Percentiles rank a stretch among this genome's conserved stretches.
phyloP scores from a whole-genome alignment of 2,113 vertebrate genomes.

The Ovis aries region DNA sequence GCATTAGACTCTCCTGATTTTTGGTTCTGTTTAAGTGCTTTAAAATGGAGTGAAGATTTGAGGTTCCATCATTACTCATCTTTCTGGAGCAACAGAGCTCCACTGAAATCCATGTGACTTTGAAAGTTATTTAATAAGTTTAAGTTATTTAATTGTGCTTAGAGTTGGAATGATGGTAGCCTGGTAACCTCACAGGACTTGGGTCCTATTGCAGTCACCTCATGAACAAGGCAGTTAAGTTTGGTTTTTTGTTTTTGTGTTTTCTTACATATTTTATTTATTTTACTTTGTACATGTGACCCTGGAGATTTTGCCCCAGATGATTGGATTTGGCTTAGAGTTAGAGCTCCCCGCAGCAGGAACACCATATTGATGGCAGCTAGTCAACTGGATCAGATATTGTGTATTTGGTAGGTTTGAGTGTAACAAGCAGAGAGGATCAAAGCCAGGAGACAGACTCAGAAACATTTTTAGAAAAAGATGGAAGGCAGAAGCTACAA shows the following conservation, averaged over 20 bases:
- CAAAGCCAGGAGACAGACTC: not conserved
- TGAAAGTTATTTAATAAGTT: not conserved
- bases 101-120: not conserved
- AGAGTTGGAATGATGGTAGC: not conserved
- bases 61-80: not conserved
- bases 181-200: not conserved
- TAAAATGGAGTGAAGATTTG: not conserved
- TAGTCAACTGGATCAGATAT: not conserved
- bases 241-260: not conserved
- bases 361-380: not conserved
- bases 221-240: not conserved
- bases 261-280: not conserved
- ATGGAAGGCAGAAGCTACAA: not conserved
- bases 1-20: not conserved
- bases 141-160: not conserved
- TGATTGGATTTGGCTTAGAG: not conserved
- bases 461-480: not conserved
- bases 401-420: not conserved
- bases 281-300: not conserved
- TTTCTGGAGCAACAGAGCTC: not conserved
- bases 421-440: not conserved
- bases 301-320: not conserved
- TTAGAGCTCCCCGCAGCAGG: not conserved
- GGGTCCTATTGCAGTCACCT: not conserved
- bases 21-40: not conserved